Percentiles rank a stretch among this genome's conserved stretches.
Evolutionary conservation across 2,113 vertebrate species (phyloP).

Genomic region (Pluvianellus socialis): DNA sequence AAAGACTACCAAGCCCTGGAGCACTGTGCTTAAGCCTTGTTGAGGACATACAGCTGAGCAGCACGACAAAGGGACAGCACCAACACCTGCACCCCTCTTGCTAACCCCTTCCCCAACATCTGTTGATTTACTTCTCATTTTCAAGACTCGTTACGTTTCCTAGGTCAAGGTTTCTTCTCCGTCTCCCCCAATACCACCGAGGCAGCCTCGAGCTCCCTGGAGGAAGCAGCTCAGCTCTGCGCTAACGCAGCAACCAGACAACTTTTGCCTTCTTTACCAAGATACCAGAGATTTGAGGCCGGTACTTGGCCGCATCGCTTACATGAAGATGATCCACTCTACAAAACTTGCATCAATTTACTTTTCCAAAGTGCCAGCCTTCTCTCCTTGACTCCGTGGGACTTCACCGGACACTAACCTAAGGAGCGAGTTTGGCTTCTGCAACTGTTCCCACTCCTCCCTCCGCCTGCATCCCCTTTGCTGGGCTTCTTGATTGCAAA

Average conservation of each 20-base stretch:
- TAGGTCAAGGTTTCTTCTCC: background rate
- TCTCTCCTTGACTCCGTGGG: background rate
- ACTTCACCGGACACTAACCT: background rate
- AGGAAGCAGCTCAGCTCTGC: background rate
- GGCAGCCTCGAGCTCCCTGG: background rate
- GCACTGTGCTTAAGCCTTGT: background rate
- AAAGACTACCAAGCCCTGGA: background rate
- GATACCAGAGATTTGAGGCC: background rate
- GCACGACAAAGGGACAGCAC: background rate
- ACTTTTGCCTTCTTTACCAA: background rate
- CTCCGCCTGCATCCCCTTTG: background rate
- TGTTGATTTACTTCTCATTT: background rate
- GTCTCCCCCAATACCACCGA: background rate
- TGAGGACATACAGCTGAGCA: background rate
- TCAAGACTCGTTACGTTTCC: background rate
- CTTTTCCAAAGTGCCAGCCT: background rate
- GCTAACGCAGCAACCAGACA: background rate
- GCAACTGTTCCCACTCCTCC: background rate
- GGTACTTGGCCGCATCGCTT: background rate
- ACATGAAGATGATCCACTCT: background rate
- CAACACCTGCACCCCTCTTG: background rate
- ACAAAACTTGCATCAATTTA: background rate
- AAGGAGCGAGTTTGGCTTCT: background rate
- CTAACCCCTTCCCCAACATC: background rate
- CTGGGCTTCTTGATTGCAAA: background rate